Evolutionary conservation across 1,140 invertebrate species (phyloP), one percentile per base, ranked within the genome.

Genomic region (Trichomalopsis sarcophagae): DNA sequence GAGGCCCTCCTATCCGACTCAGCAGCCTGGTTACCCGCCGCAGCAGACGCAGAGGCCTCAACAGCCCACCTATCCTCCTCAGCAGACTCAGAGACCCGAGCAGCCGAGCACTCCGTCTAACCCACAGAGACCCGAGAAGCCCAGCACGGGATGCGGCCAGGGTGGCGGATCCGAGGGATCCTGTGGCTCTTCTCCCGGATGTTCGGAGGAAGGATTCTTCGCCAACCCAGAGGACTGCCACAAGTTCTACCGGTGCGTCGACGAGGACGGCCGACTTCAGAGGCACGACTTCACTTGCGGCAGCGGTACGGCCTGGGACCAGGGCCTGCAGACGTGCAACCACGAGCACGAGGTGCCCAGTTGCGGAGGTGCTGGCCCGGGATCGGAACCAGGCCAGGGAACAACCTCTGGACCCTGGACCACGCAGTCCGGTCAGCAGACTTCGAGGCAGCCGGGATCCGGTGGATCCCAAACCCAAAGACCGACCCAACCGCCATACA

Each of bases 231-330:
- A 94, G 85, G 94, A 97, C 89, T 97, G 97, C 89, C 94, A 93
- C 85, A 96, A 96, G 90, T 97, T 97, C 90, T 97, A 97, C 89
- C 94, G 96, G 91, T 97, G 97, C 91, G 95, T 97, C 27, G 93
- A 94, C 81, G 94, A 95, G 83, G 94, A 94, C 0, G 94, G 92
- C 81, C 92, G 91, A 2, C 96, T 94, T 86, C 94, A 92, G 78
- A 94, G 94, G 90, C 95, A 95, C 87, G 95, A 96, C 87, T 97
- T 96, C 91, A 93, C 93, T 14, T 97, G 96, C 89, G 95, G 95
- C 27, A 93, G 94, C 71, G 95, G 95, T 85, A 97, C 96, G 11
- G 94, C 96, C 84, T 97, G 96, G 96, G 96, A 97, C 92, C 94
- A 95, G 78, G 90, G 94, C 7, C 90, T 94, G 76, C 91, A 94